Evolutionary conservation across 2,888 invertebrate species (phyloP).

Genomic region (Gnatocerus cornutus): DNA sequence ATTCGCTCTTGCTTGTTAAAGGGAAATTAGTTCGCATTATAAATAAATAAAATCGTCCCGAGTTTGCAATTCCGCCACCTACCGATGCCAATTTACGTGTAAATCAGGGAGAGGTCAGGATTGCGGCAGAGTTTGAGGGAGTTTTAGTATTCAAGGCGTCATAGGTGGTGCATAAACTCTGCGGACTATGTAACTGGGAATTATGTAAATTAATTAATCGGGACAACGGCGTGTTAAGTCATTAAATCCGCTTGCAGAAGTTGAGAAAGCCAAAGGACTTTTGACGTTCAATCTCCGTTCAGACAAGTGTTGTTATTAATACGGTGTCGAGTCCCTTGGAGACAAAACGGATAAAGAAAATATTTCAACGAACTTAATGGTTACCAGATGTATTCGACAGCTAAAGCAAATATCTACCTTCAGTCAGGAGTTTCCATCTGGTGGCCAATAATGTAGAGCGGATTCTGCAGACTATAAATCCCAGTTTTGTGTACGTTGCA

Average conservation of each 20-base stretch:
- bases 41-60: slow-evolving; percentile 35
- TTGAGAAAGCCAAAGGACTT: slow-evolving; percentile 1
- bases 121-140: neutral
- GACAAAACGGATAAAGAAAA: slow-evolving; percentile 54
- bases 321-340: neutral
- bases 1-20: slow-evolving; percentile 25
- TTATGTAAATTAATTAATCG: slow-evolving; percentile 46
- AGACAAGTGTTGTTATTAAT: neutral
- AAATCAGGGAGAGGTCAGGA: slow-evolving; percentile 33
- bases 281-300: neutral
- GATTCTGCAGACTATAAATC: slow-evolving; percentile 59
- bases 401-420: slow-evolving; percentile 58
- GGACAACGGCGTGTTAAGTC: slow-evolving; percentile 33
- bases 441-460: slow-evolving; percentile 55
- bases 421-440: slow-evolving; percentile 53
- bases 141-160: slow-evolving; percentile 38
- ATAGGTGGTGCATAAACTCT: slow-evolving; percentile 38
- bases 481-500: slow-evolving; percentile 58
- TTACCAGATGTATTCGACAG: slow-evolving; percentile 63
- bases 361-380: slow-evolving; percentile 59
- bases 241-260: slow-evolving; percentile 21
- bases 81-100: slow-evolving; percentile 30
- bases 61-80: slow-evolving; percentile 21
- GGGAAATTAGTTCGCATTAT: slow-evolving; percentile 35
- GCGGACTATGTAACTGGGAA: slow-evolving; percentile 41